phyloP scores from a whole-genome alignment of 2,888 invertebrate genomes.

The Philaethria dido region DNA sequence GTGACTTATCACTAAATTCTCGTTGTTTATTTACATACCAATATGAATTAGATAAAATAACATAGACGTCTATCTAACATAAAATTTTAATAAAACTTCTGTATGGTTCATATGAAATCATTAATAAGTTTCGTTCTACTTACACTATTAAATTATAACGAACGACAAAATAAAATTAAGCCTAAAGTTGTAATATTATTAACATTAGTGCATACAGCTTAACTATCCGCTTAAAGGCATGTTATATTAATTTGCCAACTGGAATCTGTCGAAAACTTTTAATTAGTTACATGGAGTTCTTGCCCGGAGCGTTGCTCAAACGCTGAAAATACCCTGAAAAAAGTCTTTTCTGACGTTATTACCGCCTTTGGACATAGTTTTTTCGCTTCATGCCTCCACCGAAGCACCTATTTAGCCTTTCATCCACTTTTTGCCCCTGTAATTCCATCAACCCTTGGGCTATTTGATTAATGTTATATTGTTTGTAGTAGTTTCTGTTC shows the following conservation, averaged over 20 bases:
- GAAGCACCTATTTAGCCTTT: conserved; percentile 29
- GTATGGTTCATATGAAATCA: neutral
- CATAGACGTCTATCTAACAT: too few relatives aligned
- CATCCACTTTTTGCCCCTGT: conserved; percentile 35
- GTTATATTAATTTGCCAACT: conserved; percentile 34
- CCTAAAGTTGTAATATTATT: conserved; percentile 4
- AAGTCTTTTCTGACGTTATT: conserved; percentile 27
- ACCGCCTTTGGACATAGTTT: conserved; percentile 33
- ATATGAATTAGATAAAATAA: too few relatives aligned
- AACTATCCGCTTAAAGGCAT: conserved; percentile 26
- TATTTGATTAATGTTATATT: conserved; percentile 20
- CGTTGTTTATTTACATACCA: too few relatives aligned
- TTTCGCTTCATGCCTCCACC: conserved; percentile 21
- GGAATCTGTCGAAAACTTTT: conserved; percentile 34
- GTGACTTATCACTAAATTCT: too few relatives aligned
- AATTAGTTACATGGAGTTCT: conserved; percentile 39
- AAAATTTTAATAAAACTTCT: neutral
- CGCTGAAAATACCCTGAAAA: conserved; percentile 26
- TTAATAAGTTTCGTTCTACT: neutral
- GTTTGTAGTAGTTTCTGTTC: conserved; percentile 26
- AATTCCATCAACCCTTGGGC: conserved; percentile 34
- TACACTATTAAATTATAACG: neutral
- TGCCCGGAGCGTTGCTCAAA: conserved; percentile 31
- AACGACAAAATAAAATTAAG: neutral
- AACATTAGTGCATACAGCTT: conserved; percentile 22